These are phyloP conservation scores for Anarrhichthys ocellatus DNA, from an alignment of 2,113 vertebrate species.

Conservation along the genomic window DNA sequence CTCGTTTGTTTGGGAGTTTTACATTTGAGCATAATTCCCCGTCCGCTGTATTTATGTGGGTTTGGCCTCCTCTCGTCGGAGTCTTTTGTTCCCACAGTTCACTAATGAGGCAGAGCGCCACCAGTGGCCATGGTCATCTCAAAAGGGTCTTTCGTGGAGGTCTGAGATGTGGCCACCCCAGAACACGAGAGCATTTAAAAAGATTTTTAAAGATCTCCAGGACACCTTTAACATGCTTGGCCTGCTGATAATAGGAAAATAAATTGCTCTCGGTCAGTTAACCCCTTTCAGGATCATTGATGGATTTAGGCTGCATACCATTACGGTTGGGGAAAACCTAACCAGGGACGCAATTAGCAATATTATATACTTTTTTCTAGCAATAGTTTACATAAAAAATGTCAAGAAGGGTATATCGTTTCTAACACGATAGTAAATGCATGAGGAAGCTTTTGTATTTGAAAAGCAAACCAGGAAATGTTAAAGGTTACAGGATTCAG, in stretches of 20 bases:
- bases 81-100: constrained; percentile 55
- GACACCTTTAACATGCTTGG: constrained; percentile 28
- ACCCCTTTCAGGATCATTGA: constrained; percentile 3
- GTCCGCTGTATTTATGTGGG: constrained; percentile 59
- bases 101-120: constrained; percentile 54
- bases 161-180: constrained; percentile 5
- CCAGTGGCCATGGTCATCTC: constrained; percentile 14
- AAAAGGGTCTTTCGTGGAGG: constrained; percentile 26
- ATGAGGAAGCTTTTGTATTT: neutral
- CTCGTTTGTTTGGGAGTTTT: constrained; percentile 76
- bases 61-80: constrained; percentile 31
- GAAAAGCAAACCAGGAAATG: neutral
- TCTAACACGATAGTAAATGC: neutral
- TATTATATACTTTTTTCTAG: neutral
- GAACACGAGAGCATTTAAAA: constrained; percentile 13
- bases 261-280: constrained; percentile 21
- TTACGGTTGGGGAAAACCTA: neutral
- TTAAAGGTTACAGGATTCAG: neutral
- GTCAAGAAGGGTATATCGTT: neutral
- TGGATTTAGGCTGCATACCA: constrained; percentile 12
- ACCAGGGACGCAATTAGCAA: neutral
- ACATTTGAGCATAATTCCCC: constrained; percentile 68
- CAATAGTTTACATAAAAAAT: neutral
- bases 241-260: constrained; percentile 8
- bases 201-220: constrained; percentile 26